Evolutionary conservation across 2,888 invertebrate genomes (phyloP), one percentile per base, ranked within the genome.

Genomic region (Thumatha senex): DNA sequence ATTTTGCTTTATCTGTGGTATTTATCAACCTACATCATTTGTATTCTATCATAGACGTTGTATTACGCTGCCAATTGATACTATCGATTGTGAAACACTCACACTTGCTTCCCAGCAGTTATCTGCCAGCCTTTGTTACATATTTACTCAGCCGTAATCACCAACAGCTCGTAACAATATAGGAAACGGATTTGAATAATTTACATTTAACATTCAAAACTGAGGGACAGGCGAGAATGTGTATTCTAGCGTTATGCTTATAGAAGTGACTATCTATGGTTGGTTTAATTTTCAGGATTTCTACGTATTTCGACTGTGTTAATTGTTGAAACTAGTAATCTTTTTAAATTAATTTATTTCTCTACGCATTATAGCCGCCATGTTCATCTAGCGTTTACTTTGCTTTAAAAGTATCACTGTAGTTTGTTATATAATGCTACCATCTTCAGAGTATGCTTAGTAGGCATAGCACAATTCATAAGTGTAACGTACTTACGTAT

Each of bases 161-260:
- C 24, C 38, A 47, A 33, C 39, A 33, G 24, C 46, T 53, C 36
- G 34, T 52, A 62, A 45, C 40, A 36, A 35, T 52, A 12, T 39
- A 63, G 60, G 52, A 67, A 60, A 63, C 56, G 43, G 55, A 40
- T 35, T 43, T 36, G 8, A 43, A 30, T 24, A 11, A 51, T 63
- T 58, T 49, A 46, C 51, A 56, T 63, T 24, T 53, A 51, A 51
- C 18, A 35, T 45, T 54, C 39, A 46, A 49, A 54, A 34, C 33
- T 10, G 48, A 46, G 44, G 46, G 36, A 40, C 42, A 10, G 15
- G 13, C n/a, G 39, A n/a, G 40, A 24, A 14, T 34, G 30, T 40
- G 36, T 36, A 61, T 40, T 34, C 48, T 18, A 52, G 42, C 50
- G 47, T 34, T 48, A 41, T 11, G 35, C 14, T 39, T 42, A 33